phyloP scores from a whole-genome alignment of 2,888 invertebrate genomes.

The Drosophila affinis region DNA sequence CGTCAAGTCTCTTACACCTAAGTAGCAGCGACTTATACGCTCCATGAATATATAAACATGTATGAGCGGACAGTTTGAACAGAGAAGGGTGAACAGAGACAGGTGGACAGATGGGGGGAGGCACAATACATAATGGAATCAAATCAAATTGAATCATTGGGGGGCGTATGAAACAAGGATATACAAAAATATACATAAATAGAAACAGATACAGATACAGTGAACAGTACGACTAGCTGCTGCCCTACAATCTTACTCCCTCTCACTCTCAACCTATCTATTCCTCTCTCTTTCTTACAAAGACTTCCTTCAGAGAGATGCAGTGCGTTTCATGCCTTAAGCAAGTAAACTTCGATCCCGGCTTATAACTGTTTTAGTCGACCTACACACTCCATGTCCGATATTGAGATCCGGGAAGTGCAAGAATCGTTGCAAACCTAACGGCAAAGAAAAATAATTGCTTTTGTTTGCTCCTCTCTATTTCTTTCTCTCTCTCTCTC shows the following conservation, averaged over 20 bases:
- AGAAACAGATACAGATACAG: not conserved
- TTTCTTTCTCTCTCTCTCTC: conserved; percentile 3
- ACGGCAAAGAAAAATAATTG: conserved; percentile 24
- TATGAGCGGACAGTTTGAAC: conserved; percentile 10
- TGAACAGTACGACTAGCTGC: not conserved
- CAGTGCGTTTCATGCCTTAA: not conserved
- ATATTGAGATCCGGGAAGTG: conserved; percentile 1
- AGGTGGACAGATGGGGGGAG: not conserved
- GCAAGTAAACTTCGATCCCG: too few species aligned
- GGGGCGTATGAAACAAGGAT: not conserved
- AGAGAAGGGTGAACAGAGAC: conserved; percentile 6
- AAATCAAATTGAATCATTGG: not conserved
- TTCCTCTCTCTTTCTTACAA: not conserved
- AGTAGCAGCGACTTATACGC: conserved; percentile 28
- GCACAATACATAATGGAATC: not conserved
- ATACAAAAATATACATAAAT: not conserved
- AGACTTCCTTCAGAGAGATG: not conserved
- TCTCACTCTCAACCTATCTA: not conserved
- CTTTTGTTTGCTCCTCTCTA: conserved; percentile 28
- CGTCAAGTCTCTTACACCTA: not conserved
- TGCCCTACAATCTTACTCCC: not conserved
- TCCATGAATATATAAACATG: conserved; percentile 9
- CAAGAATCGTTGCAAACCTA: conserved; percentile 28
- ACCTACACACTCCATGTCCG: not conserved
- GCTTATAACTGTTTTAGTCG: too few species aligned